These are phyloP conservation scores for Poeciliopsis turneri DNA, from an alignment of 2,797 vertebrate species.

Conservation along the genomic window DNA sequence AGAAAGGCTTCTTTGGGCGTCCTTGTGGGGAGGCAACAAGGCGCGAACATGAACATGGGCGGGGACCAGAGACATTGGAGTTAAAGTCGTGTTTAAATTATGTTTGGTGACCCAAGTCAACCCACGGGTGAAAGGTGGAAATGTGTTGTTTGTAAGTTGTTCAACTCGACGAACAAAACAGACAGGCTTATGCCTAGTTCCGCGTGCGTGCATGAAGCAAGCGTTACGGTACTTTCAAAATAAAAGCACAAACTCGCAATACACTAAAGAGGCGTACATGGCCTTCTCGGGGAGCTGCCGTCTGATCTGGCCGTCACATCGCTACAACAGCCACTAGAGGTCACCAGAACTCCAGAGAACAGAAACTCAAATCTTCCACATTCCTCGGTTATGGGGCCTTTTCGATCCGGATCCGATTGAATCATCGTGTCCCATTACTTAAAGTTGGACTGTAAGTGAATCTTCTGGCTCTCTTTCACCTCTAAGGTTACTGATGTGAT, in stretches of 20 bases:
- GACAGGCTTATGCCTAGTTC: neutral
- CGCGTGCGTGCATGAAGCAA: neutral
- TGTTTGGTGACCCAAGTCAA: neutral
- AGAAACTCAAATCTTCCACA: neutral
- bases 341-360: neutral
- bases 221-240: slow-evolving; percentile 2
- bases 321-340: slow-evolving; percentile 26
- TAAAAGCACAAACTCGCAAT: neutral
- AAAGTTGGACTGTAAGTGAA: neutral
- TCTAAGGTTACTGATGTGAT: neutral
- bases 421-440: neutral
- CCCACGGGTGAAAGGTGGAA: no score
- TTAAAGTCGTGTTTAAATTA: neutral
- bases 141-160: neutral
- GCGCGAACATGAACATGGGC: neutral
- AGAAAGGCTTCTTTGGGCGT: neutral
- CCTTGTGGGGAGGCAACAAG: neutral
- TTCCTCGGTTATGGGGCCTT: neutral
- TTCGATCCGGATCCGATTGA: neutral
- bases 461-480: neutral
- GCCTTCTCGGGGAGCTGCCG: neutral
- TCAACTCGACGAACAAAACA: neutral
- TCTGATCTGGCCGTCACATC: neutral
- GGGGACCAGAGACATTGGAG: neutral
- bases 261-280: neutral